These are phyloP conservation scores for Galbula dea DNA, from an alignment of 2,113 vertebrate genomes.

Conservation along the genomic window DNA sequence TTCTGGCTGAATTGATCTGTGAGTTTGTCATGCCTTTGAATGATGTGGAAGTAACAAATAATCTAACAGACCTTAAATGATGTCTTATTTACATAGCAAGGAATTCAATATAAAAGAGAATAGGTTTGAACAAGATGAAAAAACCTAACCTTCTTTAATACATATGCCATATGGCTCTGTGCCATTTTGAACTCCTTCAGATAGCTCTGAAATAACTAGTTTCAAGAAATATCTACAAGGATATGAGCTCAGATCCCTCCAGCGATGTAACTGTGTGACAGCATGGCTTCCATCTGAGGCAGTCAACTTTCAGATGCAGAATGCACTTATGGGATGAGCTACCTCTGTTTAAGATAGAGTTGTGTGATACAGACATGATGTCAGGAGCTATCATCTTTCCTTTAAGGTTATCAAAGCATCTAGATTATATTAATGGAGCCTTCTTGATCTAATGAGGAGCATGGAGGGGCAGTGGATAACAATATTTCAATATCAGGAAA, in stretches of 20 bases:
- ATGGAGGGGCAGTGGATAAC: not conserved
- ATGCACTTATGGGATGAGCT: not conserved
- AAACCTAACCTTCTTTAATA: not conserved
- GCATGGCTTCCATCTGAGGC: not conserved
- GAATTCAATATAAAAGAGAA: not conserved
- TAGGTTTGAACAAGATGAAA: not conserved
- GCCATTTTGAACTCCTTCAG: not conserved
- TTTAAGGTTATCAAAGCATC: not conserved
- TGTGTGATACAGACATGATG: not conserved
- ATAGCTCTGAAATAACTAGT: not conserved
- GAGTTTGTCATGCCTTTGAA: not conserved
- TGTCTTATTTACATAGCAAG: slow-evolving; percentile 32
- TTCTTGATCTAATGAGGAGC: not conserved
- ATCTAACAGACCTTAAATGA: not conserved
- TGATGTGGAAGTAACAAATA: not conserved
- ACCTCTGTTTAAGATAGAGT: not conserved
- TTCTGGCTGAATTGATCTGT: not conserved
- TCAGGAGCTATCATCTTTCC: not conserved
- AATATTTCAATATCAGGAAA: not conserved
- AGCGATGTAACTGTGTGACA: not conserved
- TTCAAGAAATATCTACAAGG: not conserved
- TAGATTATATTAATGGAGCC: not conserved
- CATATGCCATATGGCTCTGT: not conserved
- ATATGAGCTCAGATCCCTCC: not conserved
- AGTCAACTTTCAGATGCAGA: not conserved